These are phyloP conservation scores for Alsophila aescularia DNA, from an alignment of 2,888 invertebrate species.

Conservation along the genomic window DNA sequence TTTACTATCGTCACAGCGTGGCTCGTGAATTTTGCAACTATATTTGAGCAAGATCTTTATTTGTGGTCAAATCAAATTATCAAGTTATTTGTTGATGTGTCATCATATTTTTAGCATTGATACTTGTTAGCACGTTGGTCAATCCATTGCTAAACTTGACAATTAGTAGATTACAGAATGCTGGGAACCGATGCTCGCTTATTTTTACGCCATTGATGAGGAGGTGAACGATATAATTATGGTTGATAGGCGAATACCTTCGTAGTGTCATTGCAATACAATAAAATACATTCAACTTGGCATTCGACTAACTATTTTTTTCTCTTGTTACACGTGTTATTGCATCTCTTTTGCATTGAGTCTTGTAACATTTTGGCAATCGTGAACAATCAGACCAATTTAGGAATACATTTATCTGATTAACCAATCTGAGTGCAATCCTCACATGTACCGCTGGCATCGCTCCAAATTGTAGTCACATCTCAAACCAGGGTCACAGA, in stretches of 20 bases:
- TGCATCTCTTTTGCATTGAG: constrained; percentile 8
- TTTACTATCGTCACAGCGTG: constrained; percentile 26
- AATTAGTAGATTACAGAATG: constrained; percentile 25
- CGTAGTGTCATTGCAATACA: too few species aligned
- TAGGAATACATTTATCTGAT: constrained; percentile 25
- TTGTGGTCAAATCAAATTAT: constrained; percentile 46
- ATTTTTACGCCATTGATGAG: not conserved
- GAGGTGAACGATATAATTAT: not conserved
- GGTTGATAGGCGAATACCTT: not conserved
- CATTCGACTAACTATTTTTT: not conserved
- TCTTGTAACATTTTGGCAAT: constrained; percentile 20
- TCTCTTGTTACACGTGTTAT: not conserved
- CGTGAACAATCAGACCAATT: constrained; percentile 18
- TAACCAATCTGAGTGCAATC: constrained; percentile 37
- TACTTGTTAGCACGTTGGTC: constrained; percentile 35
- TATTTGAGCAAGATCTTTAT: constrained; percentile 44
- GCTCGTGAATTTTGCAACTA: constrained; percentile 46
- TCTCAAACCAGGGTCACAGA: not conserved
- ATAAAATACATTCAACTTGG: not conserved
- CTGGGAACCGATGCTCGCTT: not conserved
- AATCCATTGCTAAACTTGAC: constrained; percentile 35
- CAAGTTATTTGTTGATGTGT: constrained; percentile 44
- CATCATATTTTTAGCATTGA: constrained; percentile 33
- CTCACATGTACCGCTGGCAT: constrained; percentile 37
- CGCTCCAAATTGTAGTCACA: constrained; percentile 30